phyloP scores from a whole-genome alignment of 2,797 vertebrate species.

The Mycteria americana region DNA sequence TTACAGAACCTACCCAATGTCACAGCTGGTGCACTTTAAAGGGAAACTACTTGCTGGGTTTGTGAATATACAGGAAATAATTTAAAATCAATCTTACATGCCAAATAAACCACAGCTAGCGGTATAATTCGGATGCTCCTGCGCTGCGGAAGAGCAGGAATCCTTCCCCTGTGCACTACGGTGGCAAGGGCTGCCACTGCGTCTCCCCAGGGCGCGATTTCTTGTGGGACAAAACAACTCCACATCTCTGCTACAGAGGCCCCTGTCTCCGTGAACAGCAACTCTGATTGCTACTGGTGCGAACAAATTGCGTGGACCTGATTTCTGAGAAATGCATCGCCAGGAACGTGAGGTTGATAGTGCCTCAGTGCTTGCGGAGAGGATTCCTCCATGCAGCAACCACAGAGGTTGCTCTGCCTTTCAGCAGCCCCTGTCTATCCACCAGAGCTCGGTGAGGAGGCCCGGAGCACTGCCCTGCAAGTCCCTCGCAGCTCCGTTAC shows the following conservation, averaged over 20 bases:
- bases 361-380: neutral
- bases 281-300: accelerated
- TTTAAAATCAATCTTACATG: conserved; percentile 25
- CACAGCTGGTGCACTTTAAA: conserved; percentile 47
- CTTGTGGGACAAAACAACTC: neutral
- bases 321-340: neutral
- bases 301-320: neutral
- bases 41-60: conserved; percentile 20
- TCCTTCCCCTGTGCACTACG: neutral
- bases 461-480: neutral
- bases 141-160: neutral
- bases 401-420: neutral
- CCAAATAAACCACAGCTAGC: conserved; percentile 39
- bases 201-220: neutral
- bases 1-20: conserved; percentile 8
- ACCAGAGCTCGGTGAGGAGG: accelerated
- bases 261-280: neutral
- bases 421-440: neutral
- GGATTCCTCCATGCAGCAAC: neutral
- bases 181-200: neutral
- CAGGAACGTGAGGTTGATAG: accelerated
- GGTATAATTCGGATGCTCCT: neutral
- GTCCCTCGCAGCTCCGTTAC: neutral
- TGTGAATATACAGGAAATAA: conserved; percentile 33
- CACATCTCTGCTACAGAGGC: neutral